Evolutionary conservation across 2,888 invertebrate species (phyloP).

Genomic region (Sarcophaga caerulescens): DNA sequence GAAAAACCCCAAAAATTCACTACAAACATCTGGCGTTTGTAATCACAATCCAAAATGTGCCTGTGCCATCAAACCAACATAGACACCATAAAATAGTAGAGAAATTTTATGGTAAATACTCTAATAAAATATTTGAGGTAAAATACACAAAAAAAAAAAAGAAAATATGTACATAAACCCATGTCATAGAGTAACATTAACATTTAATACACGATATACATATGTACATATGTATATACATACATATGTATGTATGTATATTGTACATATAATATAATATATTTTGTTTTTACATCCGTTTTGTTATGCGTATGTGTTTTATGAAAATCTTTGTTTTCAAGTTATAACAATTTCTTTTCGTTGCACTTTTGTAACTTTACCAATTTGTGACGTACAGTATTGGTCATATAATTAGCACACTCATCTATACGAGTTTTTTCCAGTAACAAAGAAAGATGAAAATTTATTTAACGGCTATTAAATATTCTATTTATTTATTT

Average conservation of each 20-base stretch:
- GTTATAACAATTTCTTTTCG: conserved; percentile 34
- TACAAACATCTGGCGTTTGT: conserved; percentile 36
- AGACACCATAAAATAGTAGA: not conserved
- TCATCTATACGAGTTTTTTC: too few relatives aligned
- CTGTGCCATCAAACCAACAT: not conserved
- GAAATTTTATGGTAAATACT: conserved; percentile 9
- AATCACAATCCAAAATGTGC: conserved; percentile 29
- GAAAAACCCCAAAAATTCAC: conserved; percentile 15
- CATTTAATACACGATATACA: too few relatives aligned
- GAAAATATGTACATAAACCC: too few relatives aligned
- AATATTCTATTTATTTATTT: too few relatives aligned
- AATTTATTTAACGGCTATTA: too few relatives aligned
- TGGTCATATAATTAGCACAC: too few relatives aligned
- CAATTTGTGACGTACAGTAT: not conserved
- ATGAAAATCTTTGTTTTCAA: conserved; percentile 27
- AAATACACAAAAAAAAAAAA: too few relatives aligned
- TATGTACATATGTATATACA: not conserved
- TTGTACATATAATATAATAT: not conserved
- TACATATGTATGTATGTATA: not conserved
- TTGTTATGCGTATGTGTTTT: not conserved
- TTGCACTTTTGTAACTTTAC: not conserved
- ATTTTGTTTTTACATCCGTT: conserved; percentile 48
- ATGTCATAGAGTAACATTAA: too few relatives aligned
- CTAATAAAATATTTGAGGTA: not conserved
- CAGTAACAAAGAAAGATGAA: too few relatives aligned